Percentiles rank a stretch among this genome's conserved stretches.
Evolutionary conservation across 2,797 vertebrate genomes (phyloP).

Genomic region (Sebastes minor): DNA sequence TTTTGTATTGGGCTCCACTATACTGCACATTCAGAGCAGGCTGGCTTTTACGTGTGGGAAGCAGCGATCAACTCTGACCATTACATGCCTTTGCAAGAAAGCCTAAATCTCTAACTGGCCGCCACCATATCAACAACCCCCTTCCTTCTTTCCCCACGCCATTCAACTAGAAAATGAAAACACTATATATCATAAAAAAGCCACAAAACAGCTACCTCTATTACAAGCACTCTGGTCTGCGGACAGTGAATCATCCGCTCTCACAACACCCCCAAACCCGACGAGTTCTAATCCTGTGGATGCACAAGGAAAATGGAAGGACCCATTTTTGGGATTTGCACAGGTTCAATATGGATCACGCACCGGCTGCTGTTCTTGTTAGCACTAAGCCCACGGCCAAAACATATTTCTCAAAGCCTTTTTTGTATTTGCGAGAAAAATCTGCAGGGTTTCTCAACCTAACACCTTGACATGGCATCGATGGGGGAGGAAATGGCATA

Average conservation of each 20-base stretch:
- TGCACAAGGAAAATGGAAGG: conserved; percentile 32
- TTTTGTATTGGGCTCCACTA: neutral
- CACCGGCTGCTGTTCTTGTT: conserved; percentile 35
- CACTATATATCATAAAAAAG: neutral
- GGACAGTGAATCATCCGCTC: conserved; percentile 12
- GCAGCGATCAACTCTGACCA: neutral
- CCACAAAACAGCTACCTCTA: neutral
- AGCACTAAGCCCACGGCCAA: conserved; percentile 23
- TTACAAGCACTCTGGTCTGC: neutral
- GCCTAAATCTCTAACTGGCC: neutral
- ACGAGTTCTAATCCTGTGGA: conserved; percentile 34
- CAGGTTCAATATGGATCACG: conserved; percentile 31
- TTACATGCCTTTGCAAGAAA: neutral
- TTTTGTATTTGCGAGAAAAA: conserved; percentile 27
- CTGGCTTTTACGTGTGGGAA: neutral
- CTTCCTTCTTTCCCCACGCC: neutral
- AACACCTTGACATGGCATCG: conserved; percentile 34
- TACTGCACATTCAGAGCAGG: neutral
- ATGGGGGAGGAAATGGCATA: conserved; percentile 60
- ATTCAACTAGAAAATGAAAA: conserved; percentile 9
- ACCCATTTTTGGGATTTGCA: conserved; percentile 32
- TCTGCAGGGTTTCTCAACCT: conserved; percentile 12
- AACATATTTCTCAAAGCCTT: conserved; percentile 24
- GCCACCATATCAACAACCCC: neutral
- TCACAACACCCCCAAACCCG: neutral